A percentile compares a stretch with the other conserved stretches of the same genome.
Evolutionary conservation across 2,797 vertebrate species (phyloP).

Genomic region (Anguilla pacifica): DNA sequence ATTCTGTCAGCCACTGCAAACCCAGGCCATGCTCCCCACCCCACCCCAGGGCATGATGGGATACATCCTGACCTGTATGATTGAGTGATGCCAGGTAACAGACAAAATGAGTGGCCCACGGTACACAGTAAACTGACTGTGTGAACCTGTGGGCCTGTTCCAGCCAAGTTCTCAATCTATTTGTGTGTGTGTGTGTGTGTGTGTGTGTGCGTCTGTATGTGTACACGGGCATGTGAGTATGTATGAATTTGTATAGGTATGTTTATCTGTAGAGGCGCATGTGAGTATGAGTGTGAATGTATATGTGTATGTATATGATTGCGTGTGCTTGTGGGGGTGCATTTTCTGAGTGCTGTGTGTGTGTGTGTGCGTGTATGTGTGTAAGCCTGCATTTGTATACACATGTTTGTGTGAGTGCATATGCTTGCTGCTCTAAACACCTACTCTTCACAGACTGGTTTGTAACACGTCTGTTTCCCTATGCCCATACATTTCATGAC

Average conservation of each 20-base stretch:
- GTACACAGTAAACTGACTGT: neutral
- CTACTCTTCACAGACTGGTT: neutral
- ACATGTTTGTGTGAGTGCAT: neutral
- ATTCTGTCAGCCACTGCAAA: neutral
- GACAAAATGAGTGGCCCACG: neutral
- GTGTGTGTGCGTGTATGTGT: constrained; percentile 32
- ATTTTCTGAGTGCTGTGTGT: constrained; percentile 26
- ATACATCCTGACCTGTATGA: neutral
- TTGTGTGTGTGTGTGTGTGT: constrained; percentile 43
- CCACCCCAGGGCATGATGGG: neutral
- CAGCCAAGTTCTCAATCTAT: neutral
- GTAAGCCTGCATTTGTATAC: neutral
- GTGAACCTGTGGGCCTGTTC: neutral
- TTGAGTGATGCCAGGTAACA: neutral
- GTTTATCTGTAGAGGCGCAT: neutral
- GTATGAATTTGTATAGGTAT: neutral
- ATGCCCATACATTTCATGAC: neutral
- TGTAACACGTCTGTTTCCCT: neutral
- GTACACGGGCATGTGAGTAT: constrained; percentile 45
- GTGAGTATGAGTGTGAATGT: neutral
- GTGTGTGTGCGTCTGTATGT: constrained; percentile 61
- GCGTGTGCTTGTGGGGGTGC: neutral
- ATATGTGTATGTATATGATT: neutral
- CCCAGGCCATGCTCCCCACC: neutral
- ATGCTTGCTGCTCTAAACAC: constrained; percentile 17